phyloP scores from a whole-genome alignment of 2,888 invertebrate genomes.

The Zelleria hepariella region DNA sequence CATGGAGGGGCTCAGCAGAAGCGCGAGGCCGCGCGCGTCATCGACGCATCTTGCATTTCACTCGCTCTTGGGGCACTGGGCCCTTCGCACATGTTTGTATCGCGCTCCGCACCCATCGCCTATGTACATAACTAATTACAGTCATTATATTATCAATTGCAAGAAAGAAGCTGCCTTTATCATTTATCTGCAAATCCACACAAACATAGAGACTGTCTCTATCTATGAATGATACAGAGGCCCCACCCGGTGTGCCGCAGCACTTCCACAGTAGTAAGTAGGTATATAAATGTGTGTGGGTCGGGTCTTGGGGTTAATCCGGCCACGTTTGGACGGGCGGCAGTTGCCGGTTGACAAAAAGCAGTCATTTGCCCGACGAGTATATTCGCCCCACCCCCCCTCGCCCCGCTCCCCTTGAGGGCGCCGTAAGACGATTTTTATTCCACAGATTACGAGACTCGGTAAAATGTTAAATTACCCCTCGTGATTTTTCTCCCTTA shows the following conservation, averaged over 20 bases:
- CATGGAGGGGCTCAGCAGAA: too few relatives aligned
- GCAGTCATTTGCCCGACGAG: not conserved
- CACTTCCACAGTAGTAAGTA: not conserved
- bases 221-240: too few relatives aligned
- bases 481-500: not conserved
- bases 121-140: too few relatives aligned
- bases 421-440: conserved; percentile 41
- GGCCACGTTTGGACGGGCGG: not conserved
- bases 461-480: not conserved
- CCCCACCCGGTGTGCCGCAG: not conserved
- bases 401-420: conserved; percentile 4
- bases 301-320: not conserved
- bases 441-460: conserved; percentile 37
- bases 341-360: not conserved
- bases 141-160: too few relatives aligned
- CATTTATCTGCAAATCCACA: too few relatives aligned
- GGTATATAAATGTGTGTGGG: not conserved
- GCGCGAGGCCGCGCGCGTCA: too few relatives aligned
- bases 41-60: too few relatives aligned
- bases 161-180: too few relatives aligned
- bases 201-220: not conserved
- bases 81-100: too few relatives aligned
- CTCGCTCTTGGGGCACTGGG: too few relatives aligned
- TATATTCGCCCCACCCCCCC: not conserved
- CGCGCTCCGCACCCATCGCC: too few relatives aligned